A percentile compares a stretch with the other conserved stretches of the same genome.
phyloP scores from a whole-genome alignment of 2,888 invertebrate species.

The Epinotia ramella region DNA sequence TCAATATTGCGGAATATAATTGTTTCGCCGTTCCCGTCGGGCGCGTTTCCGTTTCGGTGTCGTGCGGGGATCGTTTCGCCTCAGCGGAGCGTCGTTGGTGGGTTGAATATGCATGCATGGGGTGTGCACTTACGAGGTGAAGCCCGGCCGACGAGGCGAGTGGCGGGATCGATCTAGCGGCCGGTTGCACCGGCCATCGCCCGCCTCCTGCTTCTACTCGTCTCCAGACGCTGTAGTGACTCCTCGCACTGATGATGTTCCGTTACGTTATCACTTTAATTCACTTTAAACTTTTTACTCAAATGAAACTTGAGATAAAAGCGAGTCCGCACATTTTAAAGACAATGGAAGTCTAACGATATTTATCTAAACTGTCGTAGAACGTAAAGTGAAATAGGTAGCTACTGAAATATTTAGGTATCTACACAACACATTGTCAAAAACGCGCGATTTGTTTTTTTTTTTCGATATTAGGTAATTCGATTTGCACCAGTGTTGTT shows the following conservation, averaged over 20 bases:
- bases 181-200: slow-evolving; percentile 63
- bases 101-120: slow-evolving; percentile 50
- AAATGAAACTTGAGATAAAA: background rate
- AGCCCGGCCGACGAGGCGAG: slow-evolving; percentile 55
- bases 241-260: slow-evolving; percentile 39
- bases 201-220: slow-evolving; percentile 53
- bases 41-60: slow-evolving; percentile 37
- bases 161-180: slow-evolving; percentile 78
- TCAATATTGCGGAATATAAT: slow-evolving; percentile 36
- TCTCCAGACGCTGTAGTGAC: slow-evolving; percentile 59
- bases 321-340: background rate
- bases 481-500: background rate
- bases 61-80: slow-evolving; percentile 11
- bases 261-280: slow-evolving; percentile 19
- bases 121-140: slow-evolving; percentile 68
- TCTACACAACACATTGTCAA: background rate
- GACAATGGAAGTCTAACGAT: background rate
- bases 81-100: slow-evolving; percentile 4
- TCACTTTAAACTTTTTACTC: slow-evolving; percentile 1
- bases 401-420: background rate
- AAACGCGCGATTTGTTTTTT: background rate
- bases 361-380: background rate
- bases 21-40: slow-evolving; percentile 35
- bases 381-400: background rate
- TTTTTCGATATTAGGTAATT: background rate